Conservation (phyloP, 2,888 invertebrate genomes). For the Margaritifera margaritifera region DNA sequence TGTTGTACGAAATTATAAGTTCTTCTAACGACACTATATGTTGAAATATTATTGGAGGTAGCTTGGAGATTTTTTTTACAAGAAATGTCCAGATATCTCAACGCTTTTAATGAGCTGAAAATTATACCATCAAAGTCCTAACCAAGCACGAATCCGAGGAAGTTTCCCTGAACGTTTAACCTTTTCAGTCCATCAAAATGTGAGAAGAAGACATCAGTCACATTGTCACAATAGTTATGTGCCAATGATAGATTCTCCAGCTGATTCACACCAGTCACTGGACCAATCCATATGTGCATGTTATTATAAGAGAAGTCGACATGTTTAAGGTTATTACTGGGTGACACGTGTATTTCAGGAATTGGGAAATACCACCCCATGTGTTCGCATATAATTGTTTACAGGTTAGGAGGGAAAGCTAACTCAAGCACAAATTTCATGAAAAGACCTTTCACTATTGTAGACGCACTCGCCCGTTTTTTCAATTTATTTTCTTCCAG, state of each 20-base stretch:
- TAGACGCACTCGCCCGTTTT: too few species aligned
- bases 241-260: constrained; percentile 19
- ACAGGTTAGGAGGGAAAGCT: too few species aligned
- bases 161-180: constrained; percentile 22
- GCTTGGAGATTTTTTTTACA: constrained; percentile 17
- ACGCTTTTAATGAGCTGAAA: constrained; percentile 12
- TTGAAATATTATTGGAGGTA: constrained; percentile 19
- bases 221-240: neutral
- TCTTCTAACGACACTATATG: constrained; percentile 5
- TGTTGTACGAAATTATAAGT: constrained; percentile 20
- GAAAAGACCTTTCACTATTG: too few species aligned
- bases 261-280: constrained; percentile 10
- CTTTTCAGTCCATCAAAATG: too few species aligned
- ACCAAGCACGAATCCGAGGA: constrained; percentile 11
- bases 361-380: neutral
- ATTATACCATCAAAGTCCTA: constrained; percentile 18
- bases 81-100: constrained; percentile 17
- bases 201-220: too few species aligned
- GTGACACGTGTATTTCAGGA: constrained; percentile 9
- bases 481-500: too few species aligned
- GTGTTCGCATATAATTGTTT: too few species aligned
- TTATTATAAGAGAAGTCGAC: constrained; percentile 16
- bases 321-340: constrained; percentile 13
- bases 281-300: constrained; percentile 16
- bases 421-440: too few species aligned